A percentile compares a stretch with the other conserved stretches of the same genome.
Evolutionary conservation across 2,888 invertebrate species (phyloP).

Genomic region (Dysmachus trigonus): DNA sequence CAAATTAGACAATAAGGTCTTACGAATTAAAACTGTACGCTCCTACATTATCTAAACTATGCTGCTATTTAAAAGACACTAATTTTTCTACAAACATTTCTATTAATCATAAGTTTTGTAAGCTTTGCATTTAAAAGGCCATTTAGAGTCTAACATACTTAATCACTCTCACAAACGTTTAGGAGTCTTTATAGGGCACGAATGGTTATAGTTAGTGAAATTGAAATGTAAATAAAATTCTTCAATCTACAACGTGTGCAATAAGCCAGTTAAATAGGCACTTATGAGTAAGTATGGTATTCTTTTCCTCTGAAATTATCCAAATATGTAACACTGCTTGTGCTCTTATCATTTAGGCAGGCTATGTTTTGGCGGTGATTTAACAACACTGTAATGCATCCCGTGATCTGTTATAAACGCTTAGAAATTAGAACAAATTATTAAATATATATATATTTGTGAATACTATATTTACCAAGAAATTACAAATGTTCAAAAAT

Average conservation of each 20-base stretch:
- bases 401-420: constrained; percentile 47
- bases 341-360: neutral
- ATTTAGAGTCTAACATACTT: neutral
- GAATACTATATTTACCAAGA: constrained; percentile 23
- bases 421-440: constrained; percentile 33
- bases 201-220: neutral
- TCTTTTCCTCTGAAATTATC: neutral
- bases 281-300: neutral
- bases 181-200: neutral
- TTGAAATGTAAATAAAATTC: neutral
- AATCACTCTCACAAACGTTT: neutral
- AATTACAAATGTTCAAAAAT: constrained; percentile 7
- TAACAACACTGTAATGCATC: constrained; percentile 31
- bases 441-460: constrained; percentile 22
- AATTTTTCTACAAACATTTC: neutral
- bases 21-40: neutral
- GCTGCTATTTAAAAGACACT: neutral
- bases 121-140: neutral
- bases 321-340: neutral
- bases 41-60: neutral
- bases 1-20: neutral
- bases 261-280: neutral
- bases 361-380: constrained; percentile 1
- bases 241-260: neutral
- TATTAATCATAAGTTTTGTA: neutral